Percentiles rank a stretch among this genome's conserved stretches.
These are phyloP conservation scores for Vultur gryphus DNA, from an alignment of 2,797 vertebrate genomes.

Conservation along the genomic window DNA sequence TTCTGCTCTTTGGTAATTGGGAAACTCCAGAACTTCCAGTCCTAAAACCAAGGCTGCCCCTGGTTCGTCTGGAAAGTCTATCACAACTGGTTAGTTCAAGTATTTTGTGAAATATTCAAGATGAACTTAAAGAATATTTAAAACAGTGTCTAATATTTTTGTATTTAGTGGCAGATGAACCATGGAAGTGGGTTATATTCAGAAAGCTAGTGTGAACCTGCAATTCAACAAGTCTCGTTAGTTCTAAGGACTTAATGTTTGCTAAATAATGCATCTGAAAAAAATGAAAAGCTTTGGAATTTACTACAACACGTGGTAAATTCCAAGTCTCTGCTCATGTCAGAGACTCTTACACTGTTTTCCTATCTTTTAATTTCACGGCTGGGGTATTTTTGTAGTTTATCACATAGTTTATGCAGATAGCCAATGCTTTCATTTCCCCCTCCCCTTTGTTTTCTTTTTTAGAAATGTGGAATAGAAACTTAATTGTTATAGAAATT, in stretches of 20 bases:
- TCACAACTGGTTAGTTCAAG: neutral
- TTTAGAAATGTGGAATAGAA: neutral
- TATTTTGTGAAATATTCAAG: neutral
- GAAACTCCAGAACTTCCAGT: neutral
- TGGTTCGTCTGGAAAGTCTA: neutral
- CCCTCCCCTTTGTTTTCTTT: rapidly evolving
- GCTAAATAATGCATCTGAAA: neutral
- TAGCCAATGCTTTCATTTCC: neutral
- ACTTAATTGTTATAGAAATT: neutral
- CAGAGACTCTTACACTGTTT: neutral
- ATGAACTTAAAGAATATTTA: neutral
- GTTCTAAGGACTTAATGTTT: neutral
- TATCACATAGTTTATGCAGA: neutral
- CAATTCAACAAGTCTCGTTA: neutral
- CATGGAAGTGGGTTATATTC: neutral
- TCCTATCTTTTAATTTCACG: neutral
- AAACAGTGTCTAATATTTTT: neutral
- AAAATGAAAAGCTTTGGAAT: neutral
- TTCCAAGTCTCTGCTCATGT: neutral
- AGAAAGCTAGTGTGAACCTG: neutral
- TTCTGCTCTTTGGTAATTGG: neutral
- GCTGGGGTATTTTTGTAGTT: neutral
- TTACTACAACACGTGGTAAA: neutral
- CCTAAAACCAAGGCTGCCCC: neutral
- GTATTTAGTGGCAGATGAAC: neutral